Evolutionary conservation across 2,888 invertebrate genomes (phyloP), one percentile per base, ranked within the genome.

Genomic region (Mythimna vitellina): DNA sequence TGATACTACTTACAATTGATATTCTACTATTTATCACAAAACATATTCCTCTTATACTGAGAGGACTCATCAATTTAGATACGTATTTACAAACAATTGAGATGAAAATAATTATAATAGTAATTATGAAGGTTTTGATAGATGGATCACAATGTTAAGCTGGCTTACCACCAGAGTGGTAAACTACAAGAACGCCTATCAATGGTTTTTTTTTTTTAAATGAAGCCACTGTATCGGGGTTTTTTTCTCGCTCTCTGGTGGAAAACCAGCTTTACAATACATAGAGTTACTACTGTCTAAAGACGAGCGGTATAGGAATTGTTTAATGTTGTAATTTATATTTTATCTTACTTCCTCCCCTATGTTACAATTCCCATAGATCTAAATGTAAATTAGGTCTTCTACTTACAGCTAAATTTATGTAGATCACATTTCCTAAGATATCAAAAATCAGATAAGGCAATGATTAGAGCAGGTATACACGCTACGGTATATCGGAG

Each of bases 371-470:
- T 76, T 75, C 65, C 65, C 38, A 75, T 85, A 78, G 54, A 78
- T 67, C 75, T 69, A 73, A 62, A 22, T 74, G 54, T 80, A 67
- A 46, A 42, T 64, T 70, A 66, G 68, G 29, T 56, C 32, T 70
- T 46, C 67, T 76, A 62, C 35, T 51, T 73, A 80, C 42, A 80
- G 75, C 83, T 80, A 80, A 80, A 73, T 65, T 68, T 80, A 83
- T 80, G 74, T 80, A 85, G 73, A 85, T 86, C 75, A 86, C 81
- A 83, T 80, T 85, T 85, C 72, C 69, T 73, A 73, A 63, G 71
- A 51, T 80, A 72, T 69, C 7, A 70, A 63, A 73, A 73, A 69
- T 71, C 58, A 73, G 60, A 65, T 76, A 81, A 78, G 76, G 72
- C 84, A 68, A 70, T 76, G 51, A 22, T 57, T 71, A 71, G 70